These are phyloP conservation scores for Aegotheles bennettii DNA, from an alignment of 2,113 vertebrate genomes.

Conservation along the genomic window DNA sequence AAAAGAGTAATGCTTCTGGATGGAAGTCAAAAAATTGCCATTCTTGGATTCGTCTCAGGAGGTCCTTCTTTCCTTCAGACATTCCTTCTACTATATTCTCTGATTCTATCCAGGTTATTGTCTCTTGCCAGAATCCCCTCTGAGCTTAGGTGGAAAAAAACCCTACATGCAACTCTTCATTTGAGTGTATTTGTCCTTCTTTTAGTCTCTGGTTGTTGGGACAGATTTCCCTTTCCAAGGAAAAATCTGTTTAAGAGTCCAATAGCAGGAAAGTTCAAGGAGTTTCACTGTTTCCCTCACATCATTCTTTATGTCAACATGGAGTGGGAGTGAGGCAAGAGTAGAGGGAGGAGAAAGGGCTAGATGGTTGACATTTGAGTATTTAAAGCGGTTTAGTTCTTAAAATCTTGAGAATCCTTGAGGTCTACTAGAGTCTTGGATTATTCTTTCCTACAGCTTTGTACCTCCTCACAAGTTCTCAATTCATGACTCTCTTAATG, in stretches of 20 bases:
- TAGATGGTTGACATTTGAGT: neutral
- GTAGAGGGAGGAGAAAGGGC: neutral
- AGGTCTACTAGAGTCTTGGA: neutral
- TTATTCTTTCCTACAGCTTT: neutral
- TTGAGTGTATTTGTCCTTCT: constrained; percentile 35
- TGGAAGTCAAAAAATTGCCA: neutral
- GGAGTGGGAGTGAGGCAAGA: neutral
- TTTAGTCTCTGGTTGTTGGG: neutral
- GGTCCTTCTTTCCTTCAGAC: neutral
- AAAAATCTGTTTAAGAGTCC: constrained; percentile 1
- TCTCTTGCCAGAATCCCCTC: constrained; percentile 7
- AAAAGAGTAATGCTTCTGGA: neutral
- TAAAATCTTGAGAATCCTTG: neutral
- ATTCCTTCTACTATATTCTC: neutral
- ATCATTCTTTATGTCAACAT: neutral
- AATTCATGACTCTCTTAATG: neutral
- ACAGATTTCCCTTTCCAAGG: constrained; percentile 19
- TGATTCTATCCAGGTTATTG: neutral
- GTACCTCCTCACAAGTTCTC: neutral
- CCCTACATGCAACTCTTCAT: neutral
- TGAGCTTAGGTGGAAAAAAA: neutral
- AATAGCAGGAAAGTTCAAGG: neutral
- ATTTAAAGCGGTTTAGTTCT: neutral
- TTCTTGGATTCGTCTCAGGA: constrained; percentile 1
- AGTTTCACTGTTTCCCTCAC: constrained; percentile 15